A percentile compares a stretch with the other conserved stretches of the same genome.
Conservation (phyloP, 1,140 invertebrate species). For the Ceratosolen solmsi region DNA sequence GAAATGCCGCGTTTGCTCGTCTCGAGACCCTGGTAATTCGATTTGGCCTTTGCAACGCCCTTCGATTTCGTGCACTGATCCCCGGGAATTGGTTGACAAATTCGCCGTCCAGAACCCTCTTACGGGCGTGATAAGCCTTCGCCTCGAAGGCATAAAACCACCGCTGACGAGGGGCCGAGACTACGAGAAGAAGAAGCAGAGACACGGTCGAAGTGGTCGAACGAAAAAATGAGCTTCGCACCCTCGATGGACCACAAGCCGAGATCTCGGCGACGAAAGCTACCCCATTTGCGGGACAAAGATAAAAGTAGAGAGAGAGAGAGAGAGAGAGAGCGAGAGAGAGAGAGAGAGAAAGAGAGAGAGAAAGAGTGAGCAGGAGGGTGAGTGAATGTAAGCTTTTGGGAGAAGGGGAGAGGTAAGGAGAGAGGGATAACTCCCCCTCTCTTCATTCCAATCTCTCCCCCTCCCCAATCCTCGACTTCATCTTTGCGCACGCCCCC, state of each 20-base stretch:
- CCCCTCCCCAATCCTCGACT: constrained; percentile 11
- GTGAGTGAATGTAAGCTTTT: too few relatives aligned
- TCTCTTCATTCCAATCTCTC: constrained; percentile 56
- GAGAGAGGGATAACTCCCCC: background rate
- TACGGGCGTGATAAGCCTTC: constrained; percentile 62
- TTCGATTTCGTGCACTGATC: constrained; percentile 60
- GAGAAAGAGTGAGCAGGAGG: too few relatives aligned
- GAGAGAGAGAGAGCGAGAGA: too few relatives aligned
- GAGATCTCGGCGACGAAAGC: constrained; percentile 57
- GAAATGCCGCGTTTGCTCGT: background rate
- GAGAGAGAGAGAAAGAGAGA: too few relatives aligned
- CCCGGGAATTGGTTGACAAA: constrained; percentile 61
- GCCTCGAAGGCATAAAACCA: constrained; percentile 43
- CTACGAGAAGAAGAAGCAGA: background rate
- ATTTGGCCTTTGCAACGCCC: constrained; percentile 58
- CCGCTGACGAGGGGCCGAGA: constrained; percentile 22
- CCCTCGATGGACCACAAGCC: constrained; percentile 50
- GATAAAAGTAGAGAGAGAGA: constrained; percentile 20
- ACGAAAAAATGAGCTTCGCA: constrained; percentile 58
- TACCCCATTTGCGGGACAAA: constrained; percentile 63
- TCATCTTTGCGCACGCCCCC: constrained; percentile 46
- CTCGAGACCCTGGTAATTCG: constrained; percentile 60
- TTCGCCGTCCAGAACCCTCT: constrained; percentile 56
- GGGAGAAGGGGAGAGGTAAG: too few relatives aligned
- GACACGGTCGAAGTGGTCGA: background rate